Conservation (phyloP, 2,888 invertebrate species). For the Ferdinandea cuprea region DNA sequence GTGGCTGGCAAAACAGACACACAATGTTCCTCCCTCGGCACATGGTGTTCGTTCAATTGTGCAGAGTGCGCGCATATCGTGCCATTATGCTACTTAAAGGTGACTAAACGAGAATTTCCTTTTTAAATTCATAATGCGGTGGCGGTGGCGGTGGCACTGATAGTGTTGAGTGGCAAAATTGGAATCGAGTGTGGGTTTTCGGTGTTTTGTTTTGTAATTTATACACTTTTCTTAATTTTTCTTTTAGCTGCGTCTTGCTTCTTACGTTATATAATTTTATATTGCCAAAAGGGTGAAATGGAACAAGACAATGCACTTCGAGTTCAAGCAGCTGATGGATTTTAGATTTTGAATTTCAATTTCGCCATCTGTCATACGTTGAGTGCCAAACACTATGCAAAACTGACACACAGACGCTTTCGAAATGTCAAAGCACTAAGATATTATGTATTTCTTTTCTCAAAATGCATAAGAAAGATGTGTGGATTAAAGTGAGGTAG, state of each 20-base stretch:
- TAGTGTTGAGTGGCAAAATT: conserved; percentile 45
- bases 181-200: conserved; percentile 52
- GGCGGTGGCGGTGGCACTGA: conserved; percentile 54
- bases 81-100: conserved; percentile 77
- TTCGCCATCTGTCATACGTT: too few relatives aligned
- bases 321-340: too few relatives aligned
- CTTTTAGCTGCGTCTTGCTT: neutral
- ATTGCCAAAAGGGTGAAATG: too few relatives aligned
- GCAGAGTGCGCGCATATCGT: conserved; percentile 62
- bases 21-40: neutral
- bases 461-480: too few relatives aligned
- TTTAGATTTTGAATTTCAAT: too few relatives aligned
- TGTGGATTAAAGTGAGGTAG: too few relatives aligned
- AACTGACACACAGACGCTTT: too few relatives aligned
- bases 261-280: too few relatives aligned
- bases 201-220: conserved; percentile 12
- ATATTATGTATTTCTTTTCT: too few relatives aligned
- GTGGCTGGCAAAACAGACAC: conserved; percentile 10
- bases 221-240: conserved; percentile 14
- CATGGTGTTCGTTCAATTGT: conserved; percentile 26
- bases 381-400: too few relatives aligned
- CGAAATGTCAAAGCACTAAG: too few relatives aligned
- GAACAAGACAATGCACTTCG: too few relatives aligned
- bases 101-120: conserved; percentile 82
- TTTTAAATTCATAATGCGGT: conserved; percentile 81